A percentile compares a stretch with the other conserved stretches of the same genome.
Conservation (phyloP, 2,113 vertebrate genomes). For the Notechis scutatus region DNA sequence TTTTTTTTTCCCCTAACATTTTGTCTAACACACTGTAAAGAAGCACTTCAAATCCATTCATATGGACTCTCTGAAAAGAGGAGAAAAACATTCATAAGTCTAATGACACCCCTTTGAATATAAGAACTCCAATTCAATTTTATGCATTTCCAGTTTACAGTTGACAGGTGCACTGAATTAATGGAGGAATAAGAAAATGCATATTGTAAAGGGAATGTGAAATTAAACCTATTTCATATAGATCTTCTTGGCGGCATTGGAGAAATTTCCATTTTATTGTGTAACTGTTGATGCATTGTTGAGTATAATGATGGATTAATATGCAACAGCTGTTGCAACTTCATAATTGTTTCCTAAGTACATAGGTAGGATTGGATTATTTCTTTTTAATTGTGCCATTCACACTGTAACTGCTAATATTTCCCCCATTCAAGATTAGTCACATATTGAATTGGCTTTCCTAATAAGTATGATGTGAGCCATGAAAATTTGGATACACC, state of each 20-base stretch:
- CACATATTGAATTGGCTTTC: slow-evolving; percentile 39
- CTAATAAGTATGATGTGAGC: slow-evolving; percentile 30
- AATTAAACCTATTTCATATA: slow-evolving; percentile 51
- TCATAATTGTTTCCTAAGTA: slow-evolving; percentile 54
- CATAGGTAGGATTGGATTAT: slow-evolving; percentile 50
- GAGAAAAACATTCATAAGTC: not conserved
- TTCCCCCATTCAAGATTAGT: slow-evolving; percentile 14
- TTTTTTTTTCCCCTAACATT: not conserved
- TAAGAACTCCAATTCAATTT: slow-evolving; percentile 24
- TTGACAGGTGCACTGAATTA: slow-evolving; percentile 33
- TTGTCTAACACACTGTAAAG: not conserved
- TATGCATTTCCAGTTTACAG: slow-evolving; percentile 26
- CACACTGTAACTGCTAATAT: slow-evolving; percentile 38
- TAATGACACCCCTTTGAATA: slow-evolving; percentile 15
- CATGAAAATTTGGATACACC: slow-evolving; percentile 28
- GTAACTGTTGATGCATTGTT: slow-evolving; percentile 48
- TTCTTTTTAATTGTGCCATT: slow-evolving; percentile 49
- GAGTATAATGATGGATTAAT: slow-evolving; percentile 58
- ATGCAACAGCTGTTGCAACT: slow-evolving; percentile 54
- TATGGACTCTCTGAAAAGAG: not conserved
- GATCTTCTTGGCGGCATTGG: slow-evolving; percentile 54
- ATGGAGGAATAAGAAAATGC: not conserved
- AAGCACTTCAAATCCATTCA: slow-evolving; percentile 7
- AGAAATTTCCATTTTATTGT: slow-evolving; percentile 43
- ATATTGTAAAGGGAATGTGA: slow-evolving; percentile 37